phyloP scores from a whole-genome alignment of 2,113 vertebrate species.

The Suricata suricatta region DNA sequence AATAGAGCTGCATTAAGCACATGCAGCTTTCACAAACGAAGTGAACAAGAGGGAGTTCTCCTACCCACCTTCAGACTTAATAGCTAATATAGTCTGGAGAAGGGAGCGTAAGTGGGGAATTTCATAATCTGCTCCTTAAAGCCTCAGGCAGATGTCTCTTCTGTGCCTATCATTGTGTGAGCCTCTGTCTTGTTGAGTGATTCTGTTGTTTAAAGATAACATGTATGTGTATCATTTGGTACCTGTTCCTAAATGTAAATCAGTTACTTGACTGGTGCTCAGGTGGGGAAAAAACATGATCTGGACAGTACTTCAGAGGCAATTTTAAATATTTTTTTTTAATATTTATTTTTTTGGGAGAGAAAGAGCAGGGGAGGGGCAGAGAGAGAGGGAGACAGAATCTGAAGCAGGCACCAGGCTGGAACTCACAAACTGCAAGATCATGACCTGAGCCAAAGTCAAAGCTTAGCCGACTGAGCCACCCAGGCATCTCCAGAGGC shows the following conservation, averaged over 20 bases:
- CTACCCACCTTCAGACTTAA: not conserved
- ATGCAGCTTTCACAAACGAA: not conserved
- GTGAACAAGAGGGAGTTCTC: not conserved
- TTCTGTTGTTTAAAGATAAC: not conserved
- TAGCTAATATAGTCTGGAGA: not conserved
- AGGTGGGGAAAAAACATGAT: not conserved
- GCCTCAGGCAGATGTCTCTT: not conserved
- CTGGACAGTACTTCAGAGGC: not conserved
- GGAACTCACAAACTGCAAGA: not conserved
- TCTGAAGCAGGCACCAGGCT: not conserved
- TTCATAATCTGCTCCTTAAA: not conserved
- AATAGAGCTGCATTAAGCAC: not conserved
- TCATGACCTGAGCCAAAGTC: not conserved
- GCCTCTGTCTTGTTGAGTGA: not conserved
- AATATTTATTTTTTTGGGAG: not conserved
- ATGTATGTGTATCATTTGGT: not conserved
- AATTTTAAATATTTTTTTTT: not conserved
- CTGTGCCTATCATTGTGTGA: not conserved
- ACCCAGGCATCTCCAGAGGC: not conserved
- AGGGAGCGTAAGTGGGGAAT: not conserved
- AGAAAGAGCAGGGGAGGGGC: fast-evolving
- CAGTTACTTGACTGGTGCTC: not conserved
- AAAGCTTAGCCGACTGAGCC: not conserved
- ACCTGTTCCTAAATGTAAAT: not conserved
- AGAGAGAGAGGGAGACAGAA: not conserved